A percentile compares a stretch with the other conserved stretches of the same genome.
phyloP scores from a whole-genome alignment of 2,797 vertebrate species.

The Labroides dimidiatus region DNA sequence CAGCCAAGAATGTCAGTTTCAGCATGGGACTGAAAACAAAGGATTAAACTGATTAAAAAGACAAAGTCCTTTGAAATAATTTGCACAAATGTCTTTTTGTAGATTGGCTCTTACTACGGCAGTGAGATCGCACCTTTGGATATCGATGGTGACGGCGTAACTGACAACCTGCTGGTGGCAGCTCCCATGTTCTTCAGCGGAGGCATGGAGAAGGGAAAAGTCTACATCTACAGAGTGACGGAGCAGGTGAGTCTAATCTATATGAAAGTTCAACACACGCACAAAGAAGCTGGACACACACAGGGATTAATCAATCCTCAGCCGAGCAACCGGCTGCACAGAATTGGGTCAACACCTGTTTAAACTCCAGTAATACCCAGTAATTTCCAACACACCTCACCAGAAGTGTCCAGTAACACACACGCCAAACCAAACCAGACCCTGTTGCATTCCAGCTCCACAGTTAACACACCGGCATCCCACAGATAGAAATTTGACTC shows the following conservation, averaged over 20 bases:
- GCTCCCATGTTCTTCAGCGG: slow-evolving; percentile 98
- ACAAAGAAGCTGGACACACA: slow-evolving; percentile 20
- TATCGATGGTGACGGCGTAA: slow-evolving; percentile 88
- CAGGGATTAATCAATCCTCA: slow-evolving; percentile 2
- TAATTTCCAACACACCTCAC: slow-evolving; percentile 46
- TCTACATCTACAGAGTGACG: slow-evolving; percentile 90
- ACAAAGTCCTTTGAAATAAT: background rate
- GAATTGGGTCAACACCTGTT: slow-evolving; percentile 65
- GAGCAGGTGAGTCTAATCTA: slow-evolving; percentile 77
- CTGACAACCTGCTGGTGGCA: slow-evolving; percentile 92
- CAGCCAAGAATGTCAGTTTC: background rate
- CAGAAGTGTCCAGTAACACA: slow-evolving; percentile 41
- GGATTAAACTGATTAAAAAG: background rate
- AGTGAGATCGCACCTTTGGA: slow-evolving; percentile 95
- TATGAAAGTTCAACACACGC: background rate
- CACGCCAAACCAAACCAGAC: slow-evolving; percentile 36
- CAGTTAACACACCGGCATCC: slow-evolving; percentile 49
- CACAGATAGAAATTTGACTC: slow-evolving; percentile 65
- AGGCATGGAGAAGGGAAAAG: slow-evolving; percentile 92
- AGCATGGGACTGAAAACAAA: background rate
- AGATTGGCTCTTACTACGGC: slow-evolving; percentile 98
- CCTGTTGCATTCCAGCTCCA: slow-evolving; percentile 40
- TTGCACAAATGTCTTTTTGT: slow-evolving; percentile 39
- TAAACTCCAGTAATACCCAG: slow-evolving; percentile 49
- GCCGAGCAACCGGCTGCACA: background rate